Conservation (phyloP, 2,888 invertebrate genomes). For the Megaustenia siamemsis region DNA sequence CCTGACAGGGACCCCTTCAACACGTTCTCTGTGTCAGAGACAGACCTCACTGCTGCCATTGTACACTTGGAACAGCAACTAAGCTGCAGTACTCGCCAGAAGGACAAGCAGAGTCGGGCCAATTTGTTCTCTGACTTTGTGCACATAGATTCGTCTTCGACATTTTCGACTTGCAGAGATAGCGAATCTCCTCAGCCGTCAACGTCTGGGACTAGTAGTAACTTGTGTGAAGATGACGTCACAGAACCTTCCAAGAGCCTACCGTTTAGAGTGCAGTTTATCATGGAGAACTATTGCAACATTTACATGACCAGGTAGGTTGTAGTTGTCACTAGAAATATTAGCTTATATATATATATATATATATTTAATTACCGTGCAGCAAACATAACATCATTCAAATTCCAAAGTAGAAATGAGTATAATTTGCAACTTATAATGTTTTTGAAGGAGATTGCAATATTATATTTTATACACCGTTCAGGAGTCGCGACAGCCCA, state of each 20-base stretch:
- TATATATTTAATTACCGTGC: no score
- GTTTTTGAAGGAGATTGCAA: no score
- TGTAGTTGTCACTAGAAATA: neutral
- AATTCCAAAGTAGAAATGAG: no score
- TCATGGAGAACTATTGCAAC: slow-evolving; percentile 75
- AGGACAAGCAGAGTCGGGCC: neutral
- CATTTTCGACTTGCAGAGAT: neutral
- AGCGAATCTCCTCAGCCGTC: neutral
- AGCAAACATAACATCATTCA: no score
- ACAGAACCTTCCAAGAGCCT: slow-evolving; percentile 59
- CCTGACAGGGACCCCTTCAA: slow-evolving; percentile 73
- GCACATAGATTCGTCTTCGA: neutral
- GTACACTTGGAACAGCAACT: slow-evolving; percentile 73
- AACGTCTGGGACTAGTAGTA: neutral
- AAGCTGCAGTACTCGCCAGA: slow-evolving; percentile 55
- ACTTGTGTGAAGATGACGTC: neutral
- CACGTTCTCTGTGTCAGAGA: slow-evolving; percentile 74
- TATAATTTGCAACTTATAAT: no score
- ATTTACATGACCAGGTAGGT: slow-evolving; percentile 74
- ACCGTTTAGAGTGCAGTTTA: slow-evolving; percentile 72
- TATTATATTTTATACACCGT: no score
- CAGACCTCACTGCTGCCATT: slow-evolving; percentile 73
- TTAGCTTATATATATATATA: no score
- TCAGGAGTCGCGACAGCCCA: no score
- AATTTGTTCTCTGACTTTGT: slow-evolving; percentile 6